Evolutionary conservation across 2,888 invertebrate species (phyloP), one percentile per base, ranked within the genome.

Genomic region (Pterobdella sp.): DNA sequence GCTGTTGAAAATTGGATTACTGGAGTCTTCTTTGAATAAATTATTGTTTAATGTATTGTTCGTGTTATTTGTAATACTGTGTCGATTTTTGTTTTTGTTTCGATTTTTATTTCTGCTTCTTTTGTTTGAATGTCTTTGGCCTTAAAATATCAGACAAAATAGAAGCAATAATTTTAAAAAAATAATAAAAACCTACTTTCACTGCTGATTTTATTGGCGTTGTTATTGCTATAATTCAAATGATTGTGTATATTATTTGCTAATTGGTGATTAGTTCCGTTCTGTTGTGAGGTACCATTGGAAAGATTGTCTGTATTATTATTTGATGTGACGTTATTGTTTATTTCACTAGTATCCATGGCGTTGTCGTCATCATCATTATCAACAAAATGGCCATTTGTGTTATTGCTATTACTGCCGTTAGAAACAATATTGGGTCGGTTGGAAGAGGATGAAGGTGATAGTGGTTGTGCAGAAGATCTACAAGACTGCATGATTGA

Each of bases 1-100:
- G 22, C 26, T 56, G 60, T 56, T 56, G 60, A 18, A 14, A 36
- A 26, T 34, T 73, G 22, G 36, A 49, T 76, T 79, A 74, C 80
- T 81, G 22, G 31, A 73, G 29, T 72, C 34, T 31, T 72, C 74
- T 71, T 73, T 68, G 68, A 72, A 26, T 73, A 72, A 14, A 14
- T 22, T 56, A 26, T 56, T 56, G 60, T 42, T 42, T 14, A 56
- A 26, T 56, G n/a, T 56, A n/a, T 56, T 68, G 68, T 68, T 70
- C 74, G 35, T 74, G 71, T 1, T 29, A 42, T 42, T 56, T 68
- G 75, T 63, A 63, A 14, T 22, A 34, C 31, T 35, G 65, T 65
- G 32, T 65, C 14, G 26, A 22, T 65, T 32, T 34, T 65, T 65
- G 14, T 32, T 34, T 65, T 65, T 65, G 65, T 65, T 65, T 32